Evolutionary conservation across 2,888 invertebrate genomes (phyloP), one percentile per base, ranked within the genome.

Genomic region (Myopa testacea): DNA sequence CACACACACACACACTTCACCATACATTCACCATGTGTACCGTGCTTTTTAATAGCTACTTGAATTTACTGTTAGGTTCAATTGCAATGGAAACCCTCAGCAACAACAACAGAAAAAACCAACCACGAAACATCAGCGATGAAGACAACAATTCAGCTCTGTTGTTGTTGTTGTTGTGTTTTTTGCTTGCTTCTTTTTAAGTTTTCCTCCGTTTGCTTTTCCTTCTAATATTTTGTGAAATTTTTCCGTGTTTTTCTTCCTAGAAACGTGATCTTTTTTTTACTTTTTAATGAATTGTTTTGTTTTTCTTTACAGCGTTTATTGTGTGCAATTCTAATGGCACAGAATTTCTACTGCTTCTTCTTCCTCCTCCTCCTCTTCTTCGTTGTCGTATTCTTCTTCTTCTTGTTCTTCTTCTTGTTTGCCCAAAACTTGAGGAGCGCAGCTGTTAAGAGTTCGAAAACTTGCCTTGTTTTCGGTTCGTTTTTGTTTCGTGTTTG

Each of bases 181-280:
- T 37, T 40, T 75, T 63, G 40, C 50, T 65, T 70, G 26, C 58
- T 73, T 69, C 19, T 37, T 50, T 26, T 65, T 65, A 1, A 26
- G 26, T 26, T 26, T 26, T 26, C 26, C 26, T 26, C 26, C 2
- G 26, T 26, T 26, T 26, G 26, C 26, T 62, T 63, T 63, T 26
- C 63, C 63, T 37, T 7, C 63, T 26, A 63, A 34, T 63, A 63
- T 63, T 67, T 67, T 67, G 67, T 37, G 26, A 65, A 60, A 60
- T 38, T 74, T 74, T 60, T 8, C 45, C 52, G 50, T 40, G 34
- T 60, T 19, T 58, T 70, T 70, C 58, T 63, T 78, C 69, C 55
- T 55, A 75, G 76, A 81, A 87, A 87, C 87, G 87, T 87, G 87
- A 87, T 87, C 87, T 82, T 83, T n/a, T 55, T 87, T 87, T 85